Evolutionary conservation across 2,113 vertebrate species (phyloP), one percentile per base, ranked within the genome.

Genomic region (Pandion haliaetus): DNA sequence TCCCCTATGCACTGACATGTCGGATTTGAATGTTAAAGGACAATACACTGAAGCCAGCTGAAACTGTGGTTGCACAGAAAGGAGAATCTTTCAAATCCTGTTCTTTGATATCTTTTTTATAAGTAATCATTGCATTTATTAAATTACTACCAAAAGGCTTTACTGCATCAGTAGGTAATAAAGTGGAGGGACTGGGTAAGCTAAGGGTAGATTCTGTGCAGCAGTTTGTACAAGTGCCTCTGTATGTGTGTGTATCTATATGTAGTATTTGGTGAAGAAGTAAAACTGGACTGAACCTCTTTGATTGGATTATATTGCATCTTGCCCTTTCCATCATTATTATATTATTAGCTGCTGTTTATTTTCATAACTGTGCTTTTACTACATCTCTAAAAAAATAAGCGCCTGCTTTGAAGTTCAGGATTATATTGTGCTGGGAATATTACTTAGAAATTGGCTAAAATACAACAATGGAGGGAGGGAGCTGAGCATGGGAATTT

Each of bases 281-380:
- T 28, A 87, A 50, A 26, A 61, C 54, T 42, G 31, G 54, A 44
- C 29, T 89, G 44, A 93, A 65, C 29, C 6, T 63, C 44, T 86
- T 91, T 61, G 36, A 70, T 55, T 88, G 25, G 50, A 91, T 95
- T 94, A 80, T 82, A 70, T 65, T 66, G 58, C 13, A 1, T 71
- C 83, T 86, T 90, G 82, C 82, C 71, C 82, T 59, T 96, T 65
- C 72, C 54, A 42, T 87, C 66, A 36, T 82, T 79, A 82, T 77
- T 72, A 65, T 71, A 57, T 78, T 96, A 82, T 59, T 91, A 95
- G 72, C 65, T 69, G 38, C 61, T 13, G 5, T 95, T 96, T 97
- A 84, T 86, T 94, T 97, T 94, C 65, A 42, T 90, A 95, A 94
- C 65, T 81, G 17, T 83, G 63, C 71, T 94, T 96, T 97, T 86